These are phyloP conservation scores for Megalurothrips usitatus DNA, from an alignment of 2,888 invertebrate species.

Conservation along the genomic window DNA sequence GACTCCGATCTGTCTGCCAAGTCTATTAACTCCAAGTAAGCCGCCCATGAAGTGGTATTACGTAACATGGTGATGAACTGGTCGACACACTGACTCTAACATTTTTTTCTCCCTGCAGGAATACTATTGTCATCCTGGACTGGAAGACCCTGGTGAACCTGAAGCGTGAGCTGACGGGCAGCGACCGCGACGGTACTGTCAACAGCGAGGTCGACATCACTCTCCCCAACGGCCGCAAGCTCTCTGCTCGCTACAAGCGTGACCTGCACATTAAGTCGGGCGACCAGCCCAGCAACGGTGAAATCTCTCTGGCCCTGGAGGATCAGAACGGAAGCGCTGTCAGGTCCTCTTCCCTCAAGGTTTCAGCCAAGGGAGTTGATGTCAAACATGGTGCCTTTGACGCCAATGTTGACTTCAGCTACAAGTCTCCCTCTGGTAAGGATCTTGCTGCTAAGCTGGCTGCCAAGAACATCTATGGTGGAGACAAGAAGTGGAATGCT, in stretches of 20 bases:
- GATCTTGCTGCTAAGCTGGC: slow-evolving; percentile 46
- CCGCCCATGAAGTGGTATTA: slow-evolving; percentile 34
- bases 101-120: slow-evolving; percentile 43
- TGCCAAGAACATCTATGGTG: slow-evolving; percentile 45
- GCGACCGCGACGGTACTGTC: slow-evolving; percentile 47
- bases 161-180: slow-evolving; percentile 49
- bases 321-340: slow-evolving; percentile 28
- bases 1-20: slow-evolving; percentile 53
- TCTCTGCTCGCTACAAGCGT: slow-evolving; percentile 47
- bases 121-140: slow-evolving; percentile 50
- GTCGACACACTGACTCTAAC: background rate
- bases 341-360: slow-evolving; percentile 33
- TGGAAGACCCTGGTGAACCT: slow-evolving; percentile 50
- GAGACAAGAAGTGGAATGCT: slow-evolving; percentile 28
- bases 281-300: slow-evolving; percentile 33
- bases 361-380: slow-evolving; percentile 42
- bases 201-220: slow-evolving; percentile 51
- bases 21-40: slow-evolving; percentile 60
- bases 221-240: slow-evolving; percentile 50
- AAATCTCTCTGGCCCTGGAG: slow-evolving; percentile 28
- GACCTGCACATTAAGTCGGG: slow-evolving; percentile 38
- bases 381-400: slow-evolving; percentile 47
- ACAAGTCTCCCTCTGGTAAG: slow-evolving; percentile 50
- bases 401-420: slow-evolving; percentile 45
- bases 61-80: too few relatives aligned